These are phyloP conservation scores for Mercenaria mercenaria DNA, from an alignment of 1,140 invertebrate species.

Conservation along the genomic window DNA sequence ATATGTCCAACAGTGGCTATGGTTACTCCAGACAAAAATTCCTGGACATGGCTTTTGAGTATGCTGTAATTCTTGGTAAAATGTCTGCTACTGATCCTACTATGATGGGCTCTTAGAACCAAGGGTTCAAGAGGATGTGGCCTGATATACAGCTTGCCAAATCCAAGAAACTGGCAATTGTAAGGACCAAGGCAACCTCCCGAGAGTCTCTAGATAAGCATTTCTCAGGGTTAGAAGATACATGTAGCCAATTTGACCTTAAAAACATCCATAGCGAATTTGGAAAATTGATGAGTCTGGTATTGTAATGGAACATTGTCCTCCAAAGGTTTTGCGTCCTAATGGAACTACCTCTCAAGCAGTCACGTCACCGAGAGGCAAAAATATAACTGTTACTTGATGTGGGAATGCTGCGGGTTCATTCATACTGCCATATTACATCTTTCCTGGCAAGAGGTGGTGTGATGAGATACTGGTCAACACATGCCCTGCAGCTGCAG, in stretches of 20 bases:
- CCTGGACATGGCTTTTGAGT: not conserved
- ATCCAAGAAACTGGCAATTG: not conserved
- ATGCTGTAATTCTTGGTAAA: not conserved
- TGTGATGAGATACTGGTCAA: not conserved
- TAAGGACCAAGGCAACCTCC: not conserved
- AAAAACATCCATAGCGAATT: constrained; percentile 17
- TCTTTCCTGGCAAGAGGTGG: constrained; percentile 35
- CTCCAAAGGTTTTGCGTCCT: not conserved
- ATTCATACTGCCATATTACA: constrained; percentile 26
- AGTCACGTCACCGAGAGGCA: constrained; percentile 14
- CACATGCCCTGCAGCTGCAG: constrained; percentile 6
- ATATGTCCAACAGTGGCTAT: not conserved
- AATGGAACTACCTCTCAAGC: not conserved
- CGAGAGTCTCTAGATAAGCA: not conserved
- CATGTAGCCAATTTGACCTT: not conserved
- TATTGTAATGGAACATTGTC: constrained; percentile 5
- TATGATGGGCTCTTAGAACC: not conserved
- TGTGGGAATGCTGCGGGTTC: constrained; percentile 39
- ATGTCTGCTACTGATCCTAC: not conserved
- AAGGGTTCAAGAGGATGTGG: not conserved
- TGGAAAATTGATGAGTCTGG: constrained; percentile 62
- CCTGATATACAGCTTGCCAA: not conserved
- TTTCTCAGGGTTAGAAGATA: not conserved
- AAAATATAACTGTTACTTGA: constrained; percentile 34
- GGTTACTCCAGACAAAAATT: not conserved